Base-by-base conservation (phyloP, 2,888 invertebrate species). In the Tillus elongatus region DNA sequence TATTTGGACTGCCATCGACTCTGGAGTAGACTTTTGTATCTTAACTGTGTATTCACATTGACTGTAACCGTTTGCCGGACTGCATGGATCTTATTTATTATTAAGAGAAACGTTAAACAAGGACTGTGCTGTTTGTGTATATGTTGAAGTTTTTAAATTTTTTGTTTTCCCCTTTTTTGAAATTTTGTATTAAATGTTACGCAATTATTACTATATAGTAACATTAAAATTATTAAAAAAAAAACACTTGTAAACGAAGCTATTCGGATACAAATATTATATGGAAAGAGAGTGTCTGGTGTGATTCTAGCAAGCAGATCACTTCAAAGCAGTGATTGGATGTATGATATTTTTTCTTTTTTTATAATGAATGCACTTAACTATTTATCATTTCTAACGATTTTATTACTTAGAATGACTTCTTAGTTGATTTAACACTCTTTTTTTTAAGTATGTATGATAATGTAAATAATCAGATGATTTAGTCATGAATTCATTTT, bases 1-100 rank as follows among this genome's bases (percentile, higher is more conserved):
- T 57, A 49, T 56, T 60, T 57, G 60, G 58, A 63, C 63, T 64
- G 63, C 63, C 63, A 64, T 19, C 24, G n/a, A n/a, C n/a, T n/a
- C n/a, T n/a, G n/a, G n/a, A n/a, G n/a, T n/a, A n/a, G n/a, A n/a
- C n/a, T n/a, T n/a, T 19, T 19, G n/a, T 19, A 8, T 39, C 43
- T 19, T 6, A 8, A n/a, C n/a, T 19, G 24, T 8, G n/a, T 19
- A 8, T 19, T 19, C 24, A 19, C n/a, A 19, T 19, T 19, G n/a
- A 19, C 49, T 49, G 45, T 50, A 47, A 46, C 46, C 52, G 49
- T 54, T 43, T 50, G 44, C 51, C 44, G 42, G 11, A 45, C 58
- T 56, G 58, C 53, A 51, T 56, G 55, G 56, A 57, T 52, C n/a
- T 19, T 19, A 6, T 8, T 47, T n/a, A 19, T 19, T 19, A 19